Evolutionary conservation across 2,888 invertebrate species (phyloP).

Genomic region (Anaspis maculata): DNA sequence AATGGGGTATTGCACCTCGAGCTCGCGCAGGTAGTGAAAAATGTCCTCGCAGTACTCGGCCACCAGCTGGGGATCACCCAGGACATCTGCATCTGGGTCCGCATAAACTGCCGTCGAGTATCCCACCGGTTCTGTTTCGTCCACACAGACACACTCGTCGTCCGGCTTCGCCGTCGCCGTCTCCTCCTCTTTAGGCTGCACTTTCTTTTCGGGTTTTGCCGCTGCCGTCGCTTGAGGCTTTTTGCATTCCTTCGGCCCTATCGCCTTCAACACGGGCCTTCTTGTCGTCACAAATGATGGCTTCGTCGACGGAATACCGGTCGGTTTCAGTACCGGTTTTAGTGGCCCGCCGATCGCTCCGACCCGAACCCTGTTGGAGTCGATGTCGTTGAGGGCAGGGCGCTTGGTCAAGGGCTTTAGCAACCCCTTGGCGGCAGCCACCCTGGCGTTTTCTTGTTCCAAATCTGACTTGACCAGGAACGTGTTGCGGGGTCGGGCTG

Average conservation of each 20-base stretch:
- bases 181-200: too few species aligned
- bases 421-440: slow-evolving; percentile 8
- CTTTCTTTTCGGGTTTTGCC: too few species aligned
- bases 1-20: slow-evolving; percentile 66
- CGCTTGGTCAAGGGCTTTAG: slow-evolving; percentile 14
- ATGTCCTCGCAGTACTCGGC: slow-evolving; percentile 85
- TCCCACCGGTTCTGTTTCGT: too few species aligned
- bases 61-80: slow-evolving; percentile 68
- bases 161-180: not conserved
- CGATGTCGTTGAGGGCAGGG: slow-evolving; percentile 27
- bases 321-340: too few species aligned
- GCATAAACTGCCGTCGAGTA: slow-evolving; percentile 6
- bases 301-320: too few species aligned
- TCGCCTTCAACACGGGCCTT: too few species aligned
- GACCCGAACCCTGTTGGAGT: too few species aligned
- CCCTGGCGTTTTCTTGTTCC: slow-evolving; percentile 20
- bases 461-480: not conserved
- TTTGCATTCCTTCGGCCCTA: too few species aligned
- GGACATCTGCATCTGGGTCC: slow-evolving; percentile 46
- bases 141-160: too few species aligned
- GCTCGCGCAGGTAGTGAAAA: slow-evolving; percentile 66
- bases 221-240: too few species aligned
- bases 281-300: too few species aligned
- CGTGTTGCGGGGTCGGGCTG: not conserved
- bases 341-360: too few species aligned